phyloP scores from a whole-genome alignment of 2,888 invertebrate genomes.

The Coleophora deauratella region DNA sequence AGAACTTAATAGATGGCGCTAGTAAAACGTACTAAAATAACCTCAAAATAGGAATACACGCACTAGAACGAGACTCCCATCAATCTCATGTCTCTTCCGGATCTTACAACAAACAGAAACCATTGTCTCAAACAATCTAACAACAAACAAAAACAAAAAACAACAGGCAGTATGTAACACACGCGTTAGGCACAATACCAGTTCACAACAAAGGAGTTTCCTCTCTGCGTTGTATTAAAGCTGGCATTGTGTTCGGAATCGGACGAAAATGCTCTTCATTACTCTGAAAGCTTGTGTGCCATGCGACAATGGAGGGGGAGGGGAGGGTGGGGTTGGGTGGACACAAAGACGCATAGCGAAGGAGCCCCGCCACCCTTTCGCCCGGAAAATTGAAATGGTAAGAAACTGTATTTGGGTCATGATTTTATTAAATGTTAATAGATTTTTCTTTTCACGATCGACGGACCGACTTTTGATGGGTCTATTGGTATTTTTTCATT shows the following conservation, averaged over 20 bases:
- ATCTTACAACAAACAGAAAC: slow-evolving; percentile 24
- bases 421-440: slow-evolving; percentile 71
- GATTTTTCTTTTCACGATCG: slow-evolving; percentile 31
- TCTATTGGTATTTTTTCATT: too few species aligned
- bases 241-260: slow-evolving; percentile 65
- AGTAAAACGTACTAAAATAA: too few species aligned
- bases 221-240: slow-evolving; percentile 71
- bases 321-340: slow-evolving; percentile 29
- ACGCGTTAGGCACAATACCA: slow-evolving; percentile 60
- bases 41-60: too few species aligned
- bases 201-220: slow-evolving; percentile 57
- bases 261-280: slow-evolving; percentile 76
- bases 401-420: slow-evolving; percentile 71
- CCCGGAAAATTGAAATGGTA: slow-evolving; percentile 73
- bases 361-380: slow-evolving; percentile 63
- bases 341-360: slow-evolving; percentile 61
- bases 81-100: not conserved
- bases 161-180: slow-evolving; percentile 55
- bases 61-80: not conserved
- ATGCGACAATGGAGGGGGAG: slow-evolving; percentile 62
- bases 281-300: slow-evolving; percentile 74
- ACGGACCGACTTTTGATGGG: not conserved
- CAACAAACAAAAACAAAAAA: slow-evolving; percentile 49
- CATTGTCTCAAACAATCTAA: slow-evolving; percentile 60
- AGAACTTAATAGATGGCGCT: too few species aligned